A percentile compares a stretch with the other conserved stretches of the same genome.
Evolutionary conservation across 2,113 vertebrate species (phyloP).

Genomic region (Oncorhynchus masou): DNA sequence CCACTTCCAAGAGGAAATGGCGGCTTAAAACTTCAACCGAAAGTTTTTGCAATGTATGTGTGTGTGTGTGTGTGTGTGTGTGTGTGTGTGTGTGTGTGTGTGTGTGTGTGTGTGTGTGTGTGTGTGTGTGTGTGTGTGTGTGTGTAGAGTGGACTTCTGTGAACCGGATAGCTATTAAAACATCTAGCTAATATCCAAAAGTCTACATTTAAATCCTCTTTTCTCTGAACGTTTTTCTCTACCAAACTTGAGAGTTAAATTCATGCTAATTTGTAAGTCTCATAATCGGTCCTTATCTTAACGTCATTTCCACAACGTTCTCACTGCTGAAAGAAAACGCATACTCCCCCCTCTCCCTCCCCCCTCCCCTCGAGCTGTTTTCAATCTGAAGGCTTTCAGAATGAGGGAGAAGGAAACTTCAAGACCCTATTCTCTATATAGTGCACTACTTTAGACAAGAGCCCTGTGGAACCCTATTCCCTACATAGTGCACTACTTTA

Average conservation of each 20-base stretch:
- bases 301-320: constrained; percentile 43
- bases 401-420: constrained; percentile 4
- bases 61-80: too few species aligned
- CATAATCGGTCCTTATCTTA: constrained; percentile 49
- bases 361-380: background rate
- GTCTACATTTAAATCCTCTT: constrained; percentile 48
- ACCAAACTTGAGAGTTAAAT: background rate
- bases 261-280: constrained; percentile 37
- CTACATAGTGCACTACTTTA: too few species aligned
- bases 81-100: too few species aligned
- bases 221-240: constrained; percentile 7
- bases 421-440: too few species aligned
- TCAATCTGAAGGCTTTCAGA: constrained; percentile 36
- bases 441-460: too few species aligned
- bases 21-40: constrained; percentile 25
- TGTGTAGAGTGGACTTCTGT: background rate
- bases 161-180: background rate
- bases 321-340: constrained; percentile 34
- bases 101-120: too few species aligned
- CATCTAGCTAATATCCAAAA: constrained; percentile 26
- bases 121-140: too few species aligned
- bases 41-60: too few species aligned
- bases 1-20: constrained; percentile 26
- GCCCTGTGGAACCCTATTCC: too few species aligned
- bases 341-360: too few species aligned